Conservation (phyloP, 2,888 invertebrate species). For the Scrobipalpa costella region DNA sequence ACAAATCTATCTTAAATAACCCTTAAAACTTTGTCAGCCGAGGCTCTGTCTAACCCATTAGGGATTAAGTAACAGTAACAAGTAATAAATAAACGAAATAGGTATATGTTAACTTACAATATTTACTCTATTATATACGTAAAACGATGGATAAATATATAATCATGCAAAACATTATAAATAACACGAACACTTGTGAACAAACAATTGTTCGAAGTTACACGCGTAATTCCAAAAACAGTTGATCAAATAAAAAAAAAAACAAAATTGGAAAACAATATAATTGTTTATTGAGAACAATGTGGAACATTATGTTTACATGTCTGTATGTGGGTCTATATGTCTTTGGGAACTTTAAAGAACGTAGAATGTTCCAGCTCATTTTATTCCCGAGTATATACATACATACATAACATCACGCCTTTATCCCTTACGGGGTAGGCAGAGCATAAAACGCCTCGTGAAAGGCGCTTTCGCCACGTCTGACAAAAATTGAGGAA, state of each 20-base stretch:
- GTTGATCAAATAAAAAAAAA: not conserved
- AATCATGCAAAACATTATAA: not conserved
- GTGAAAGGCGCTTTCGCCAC: too few species aligned
- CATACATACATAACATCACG: too few species aligned
- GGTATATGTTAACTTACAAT: not conserved
- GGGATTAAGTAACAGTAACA: too few species aligned
- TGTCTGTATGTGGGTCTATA: not conserved
- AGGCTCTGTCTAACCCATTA: too few species aligned
- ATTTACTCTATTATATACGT: not conserved
- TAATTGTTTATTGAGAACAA: not conserved
- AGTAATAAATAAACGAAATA: not conserved
- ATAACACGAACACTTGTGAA: not conserved
- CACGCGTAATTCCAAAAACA: not conserved
- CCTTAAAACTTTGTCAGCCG: too few species aligned
- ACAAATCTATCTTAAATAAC: too few species aligned
- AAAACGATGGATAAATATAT: not conserved
- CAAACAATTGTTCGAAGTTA: not conserved
- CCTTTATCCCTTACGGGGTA: too few species aligned
- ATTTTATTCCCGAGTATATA: too few species aligned
- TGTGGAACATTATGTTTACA: not conserved
- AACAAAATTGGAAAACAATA: not conserved
- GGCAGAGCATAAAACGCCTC: too few species aligned
- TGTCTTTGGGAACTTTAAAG: too few species aligned
- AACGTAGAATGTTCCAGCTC: too few species aligned
- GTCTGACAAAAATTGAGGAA: too few species aligned